Evolutionary conservation across 2,113 vertebrate genomes (phyloP).

Genomic region (Lycaon pictus): DNA sequence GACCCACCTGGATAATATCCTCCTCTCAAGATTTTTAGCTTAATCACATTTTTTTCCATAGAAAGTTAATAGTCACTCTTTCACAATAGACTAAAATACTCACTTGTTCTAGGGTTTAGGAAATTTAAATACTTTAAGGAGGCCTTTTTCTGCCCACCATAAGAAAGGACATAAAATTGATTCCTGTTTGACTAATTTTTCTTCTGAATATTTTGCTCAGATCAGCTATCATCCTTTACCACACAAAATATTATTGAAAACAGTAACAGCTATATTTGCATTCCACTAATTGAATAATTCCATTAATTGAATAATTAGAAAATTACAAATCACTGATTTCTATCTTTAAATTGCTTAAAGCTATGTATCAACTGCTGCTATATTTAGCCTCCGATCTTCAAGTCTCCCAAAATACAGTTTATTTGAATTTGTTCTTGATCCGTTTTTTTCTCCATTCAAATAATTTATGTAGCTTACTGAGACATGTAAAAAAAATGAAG

Average conservation of each 20-base stretch:
- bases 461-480: not conserved
- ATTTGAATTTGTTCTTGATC: not conserved
- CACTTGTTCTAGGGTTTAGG: not conserved
- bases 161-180: slow-evolving; percentile 10
- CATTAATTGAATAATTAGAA: slow-evolving; percentile 38
- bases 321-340: slow-evolving; percentile 1
- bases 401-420: not conserved
- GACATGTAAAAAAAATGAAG: not conserved
- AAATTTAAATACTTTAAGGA: not conserved
- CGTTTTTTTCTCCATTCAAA: not conserved
- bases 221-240: not conserved
- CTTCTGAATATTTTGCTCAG: not conserved
- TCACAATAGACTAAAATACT: not conserved
- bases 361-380: not conserved
- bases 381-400: not conserved
- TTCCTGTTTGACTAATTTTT: not conserved
- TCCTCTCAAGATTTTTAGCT: not conserved
- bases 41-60: not conserved
- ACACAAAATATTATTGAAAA: not conserved
- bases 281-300: slow-evolving; percentile 11
- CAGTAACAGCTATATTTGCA: slow-evolving; percentile 28
- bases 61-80: not conserved
- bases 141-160: not conserved
- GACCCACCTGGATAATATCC: not conserved
- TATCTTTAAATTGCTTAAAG: slow-evolving; percentile 27